Conservation (phyloP, 23 tunicate genomes). For the Clavelina lepadiformis region DNA sequence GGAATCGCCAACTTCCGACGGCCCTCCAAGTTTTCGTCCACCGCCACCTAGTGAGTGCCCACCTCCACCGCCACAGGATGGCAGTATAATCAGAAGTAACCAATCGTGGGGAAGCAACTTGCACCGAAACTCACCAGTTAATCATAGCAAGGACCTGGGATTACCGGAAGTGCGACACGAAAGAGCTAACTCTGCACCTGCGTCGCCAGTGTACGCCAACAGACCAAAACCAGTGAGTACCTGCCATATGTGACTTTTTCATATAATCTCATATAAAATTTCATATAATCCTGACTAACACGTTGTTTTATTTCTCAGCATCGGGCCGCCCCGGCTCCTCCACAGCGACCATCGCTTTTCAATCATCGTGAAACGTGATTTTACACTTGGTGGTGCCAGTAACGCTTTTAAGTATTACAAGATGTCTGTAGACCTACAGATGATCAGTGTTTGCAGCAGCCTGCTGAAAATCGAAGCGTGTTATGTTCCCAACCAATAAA, state of each 20-base stretch:
- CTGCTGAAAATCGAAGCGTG: no score
- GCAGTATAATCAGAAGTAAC: background rate
- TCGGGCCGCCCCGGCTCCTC: slow-evolving; percentile 82
- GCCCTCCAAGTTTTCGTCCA: slow-evolving; percentile 42
- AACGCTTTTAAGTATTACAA: no score
- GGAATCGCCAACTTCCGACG: no score
- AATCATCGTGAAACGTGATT: background rate
- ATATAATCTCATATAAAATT: background rate
- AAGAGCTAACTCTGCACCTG: slow-evolving; percentile 50
- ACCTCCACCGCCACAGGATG: slow-evolving; percentile 19
- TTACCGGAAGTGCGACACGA: slow-evolving; percentile 31
- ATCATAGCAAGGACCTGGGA: background rate
- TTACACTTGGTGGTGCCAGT: no score
- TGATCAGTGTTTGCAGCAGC: no score
- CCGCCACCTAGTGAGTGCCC: slow-evolving; percentile 48
- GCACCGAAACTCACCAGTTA: slow-evolving; percentile 5
- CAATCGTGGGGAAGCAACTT: slow-evolving; percentile 7
- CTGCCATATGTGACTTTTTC: no score
- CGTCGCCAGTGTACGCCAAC: slow-evolving; percentile 26
- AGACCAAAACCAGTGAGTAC: slow-evolving; percentile 31
- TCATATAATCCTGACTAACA: background rate
- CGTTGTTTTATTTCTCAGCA: slow-evolving; percentile 27
- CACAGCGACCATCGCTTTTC: slow-evolving; percentile 52
- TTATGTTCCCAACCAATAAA: no score
- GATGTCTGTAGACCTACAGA: no score